Percentiles rank a stretch among this genome's conserved stretches.
These are phyloP conservation scores for Labeo catla DNA, from an alignment of 2,113 vertebrate species.

Conservation along the genomic window DNA sequence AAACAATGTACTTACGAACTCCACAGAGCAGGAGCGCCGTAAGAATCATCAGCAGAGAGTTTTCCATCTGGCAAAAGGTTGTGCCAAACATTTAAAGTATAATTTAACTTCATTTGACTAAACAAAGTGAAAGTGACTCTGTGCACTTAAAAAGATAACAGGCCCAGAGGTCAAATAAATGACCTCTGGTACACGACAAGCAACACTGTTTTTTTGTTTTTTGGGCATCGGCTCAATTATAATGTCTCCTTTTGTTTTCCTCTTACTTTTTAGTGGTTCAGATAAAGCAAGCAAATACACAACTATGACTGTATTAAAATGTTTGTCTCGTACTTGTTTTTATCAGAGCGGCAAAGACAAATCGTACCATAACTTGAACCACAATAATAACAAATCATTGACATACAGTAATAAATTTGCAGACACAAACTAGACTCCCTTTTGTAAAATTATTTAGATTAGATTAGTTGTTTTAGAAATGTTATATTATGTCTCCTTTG, in stretches of 20 bases:
- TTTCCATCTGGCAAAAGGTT: slow-evolving; percentile 44
- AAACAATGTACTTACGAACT: slow-evolving; percentile 25
- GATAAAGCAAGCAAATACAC: background rate
- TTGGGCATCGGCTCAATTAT: background rate
- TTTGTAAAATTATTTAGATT: background rate
- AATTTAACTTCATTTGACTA: background rate
- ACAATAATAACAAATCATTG: background rate
- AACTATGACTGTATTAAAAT: background rate
- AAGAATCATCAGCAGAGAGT: slow-evolving; percentile 37
- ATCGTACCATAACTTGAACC: background rate
- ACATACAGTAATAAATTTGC: background rate
- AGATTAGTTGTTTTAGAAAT: background rate
- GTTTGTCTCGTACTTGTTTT: background rate
- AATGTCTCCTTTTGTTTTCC: background rate
- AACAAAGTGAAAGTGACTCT: background rate
- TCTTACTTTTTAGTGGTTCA: background rate
- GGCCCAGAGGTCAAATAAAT: slow-evolving; percentile 35
- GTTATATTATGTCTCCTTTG: background rate
- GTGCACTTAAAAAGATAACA: background rate
- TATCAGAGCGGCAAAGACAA: background rate
- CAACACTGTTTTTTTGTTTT: background rate
- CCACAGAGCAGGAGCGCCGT: slow-evolving; percentile 6
- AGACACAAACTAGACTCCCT: background rate
- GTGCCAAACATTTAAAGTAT: background rate
- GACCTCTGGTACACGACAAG: slow-evolving; percentile 1